Percentiles rank a stretch among this genome's conserved stretches.
phyloP scores from a whole-genome alignment of 2,797 vertebrate species.

The Threskiornis aethiopicus region DNA sequence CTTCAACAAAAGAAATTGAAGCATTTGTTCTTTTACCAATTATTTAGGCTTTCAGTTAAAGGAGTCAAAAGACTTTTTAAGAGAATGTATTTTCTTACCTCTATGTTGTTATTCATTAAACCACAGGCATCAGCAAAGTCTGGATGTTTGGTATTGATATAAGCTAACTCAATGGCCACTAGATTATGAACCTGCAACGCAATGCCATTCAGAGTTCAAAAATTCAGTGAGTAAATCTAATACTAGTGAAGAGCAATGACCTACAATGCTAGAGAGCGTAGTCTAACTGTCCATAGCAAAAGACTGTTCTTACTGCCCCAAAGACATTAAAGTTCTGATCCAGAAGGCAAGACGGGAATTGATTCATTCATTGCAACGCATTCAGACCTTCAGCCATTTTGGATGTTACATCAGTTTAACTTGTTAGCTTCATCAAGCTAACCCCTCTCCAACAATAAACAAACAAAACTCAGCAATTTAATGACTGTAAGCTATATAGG shows the following conservation, averaged over 20 bases:
- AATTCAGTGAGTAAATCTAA: not conserved
- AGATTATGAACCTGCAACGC: conserved; percentile 92
- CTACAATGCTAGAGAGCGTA: not conserved
- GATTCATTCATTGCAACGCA: not conserved
- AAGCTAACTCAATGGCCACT: conserved; percentile 97
- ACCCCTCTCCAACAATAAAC: not conserved
- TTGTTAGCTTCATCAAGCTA: not conserved
- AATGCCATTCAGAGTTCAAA: not conserved
- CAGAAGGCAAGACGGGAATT: not conserved
- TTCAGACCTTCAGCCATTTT: not conserved
- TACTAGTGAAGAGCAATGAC: not conserved
- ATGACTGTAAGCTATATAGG: not conserved
- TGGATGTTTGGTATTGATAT: conserved; percentile 98
- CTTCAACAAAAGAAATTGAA: not conserved
- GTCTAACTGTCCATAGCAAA: not conserved
- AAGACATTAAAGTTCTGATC: not conserved
- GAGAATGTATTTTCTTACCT: conserved; percentile 78
- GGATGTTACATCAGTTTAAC: not conserved
- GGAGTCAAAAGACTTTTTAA: not conserved
- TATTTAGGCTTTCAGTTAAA: not conserved
- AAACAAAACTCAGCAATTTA: not conserved
- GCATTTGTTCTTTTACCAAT: not conserved
- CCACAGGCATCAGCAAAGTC: conserved; percentile 98
- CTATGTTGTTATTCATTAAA: conserved; percentile 97
- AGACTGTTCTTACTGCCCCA: not conserved